These are phyloP conservation scores for Herpailurus yagouaroundi DNA, from an alignment of 2,113 vertebrate genomes.

Conservation along the genomic window DNA sequence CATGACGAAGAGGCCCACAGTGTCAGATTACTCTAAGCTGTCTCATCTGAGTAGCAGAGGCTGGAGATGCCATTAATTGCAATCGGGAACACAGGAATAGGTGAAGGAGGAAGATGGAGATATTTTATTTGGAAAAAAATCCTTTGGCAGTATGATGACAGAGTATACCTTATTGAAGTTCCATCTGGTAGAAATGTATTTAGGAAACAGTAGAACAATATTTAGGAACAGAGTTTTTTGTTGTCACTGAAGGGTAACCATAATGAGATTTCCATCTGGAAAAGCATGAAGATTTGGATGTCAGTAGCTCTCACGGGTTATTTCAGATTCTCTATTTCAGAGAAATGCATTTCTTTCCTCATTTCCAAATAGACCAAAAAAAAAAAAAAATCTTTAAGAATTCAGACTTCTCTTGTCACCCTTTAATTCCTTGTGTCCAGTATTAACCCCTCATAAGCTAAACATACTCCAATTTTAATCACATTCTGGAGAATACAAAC, in stretches of 20 bases:
- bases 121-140: constrained; percentile 52
- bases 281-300: constrained; percentile 57
- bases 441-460: neutral
- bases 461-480: neutral
- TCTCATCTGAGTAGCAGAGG: neutral
- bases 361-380: constrained; percentile 35
- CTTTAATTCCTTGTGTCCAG: neutral
- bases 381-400: neutral
- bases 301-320: neutral
- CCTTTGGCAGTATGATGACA: neutral
- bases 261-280: constrained; percentile 61
- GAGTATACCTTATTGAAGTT: constrained; percentile 48
- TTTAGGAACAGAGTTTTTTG: constrained; percentile 51
- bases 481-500: constrained; percentile 51
- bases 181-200: constrained; percentile 62
- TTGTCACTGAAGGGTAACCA: neutral
- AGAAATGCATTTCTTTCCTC: constrained; percentile 32
- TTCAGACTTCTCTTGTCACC: neutral
- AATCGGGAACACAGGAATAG: neutral
- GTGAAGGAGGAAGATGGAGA: neutral
- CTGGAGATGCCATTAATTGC: neutral
- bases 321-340: constrained; percentile 50
- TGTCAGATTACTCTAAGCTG: neutral
- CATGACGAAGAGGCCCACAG: neutral
- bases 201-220: constrained; percentile 48